A percentile compares a stretch with the other conserved stretches of the same genome.
Conservation (phyloP, 1,140 invertebrate genomes). For the Cardiocondyla obscurior region DNA sequence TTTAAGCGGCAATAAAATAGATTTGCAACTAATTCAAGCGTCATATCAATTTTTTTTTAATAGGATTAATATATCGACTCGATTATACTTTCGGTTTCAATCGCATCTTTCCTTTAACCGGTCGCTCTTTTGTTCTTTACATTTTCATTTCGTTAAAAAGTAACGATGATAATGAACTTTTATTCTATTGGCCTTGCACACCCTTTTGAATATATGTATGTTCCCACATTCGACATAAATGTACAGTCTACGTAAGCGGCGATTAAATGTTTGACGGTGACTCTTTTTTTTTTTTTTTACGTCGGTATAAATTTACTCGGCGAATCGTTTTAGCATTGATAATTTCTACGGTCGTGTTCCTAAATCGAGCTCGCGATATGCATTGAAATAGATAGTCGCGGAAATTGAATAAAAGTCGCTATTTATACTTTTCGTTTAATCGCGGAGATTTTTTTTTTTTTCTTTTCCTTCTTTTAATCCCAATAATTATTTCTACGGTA, state of each 20-base stretch:
- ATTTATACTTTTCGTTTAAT: not conserved
- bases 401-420: not conserved
- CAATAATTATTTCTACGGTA: too few species aligned
- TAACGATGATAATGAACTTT: not conserved
- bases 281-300: too few species aligned
- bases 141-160: not conserved
- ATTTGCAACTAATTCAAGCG: too few species aligned
- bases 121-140: not conserved
- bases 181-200: not conserved
- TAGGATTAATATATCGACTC: too few species aligned
- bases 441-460: not conserved
- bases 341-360: not conserved
- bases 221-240: not conserved
- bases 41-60: too few species aligned
- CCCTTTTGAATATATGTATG: not conserved
- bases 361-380: not conserved
- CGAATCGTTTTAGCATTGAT: constrained; percentile 2
- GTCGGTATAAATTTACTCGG: not conserved
- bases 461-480: too few species aligned
- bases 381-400: not conserved
- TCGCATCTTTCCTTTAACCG: not conserved
- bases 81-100: not conserved
- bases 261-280: not conserved
- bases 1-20: too few species aligned
- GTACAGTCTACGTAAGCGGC: not conserved